phyloP scores from a whole-genome alignment of 2,888 invertebrate genomes.

The Hemicrepidius hirtus region DNA sequence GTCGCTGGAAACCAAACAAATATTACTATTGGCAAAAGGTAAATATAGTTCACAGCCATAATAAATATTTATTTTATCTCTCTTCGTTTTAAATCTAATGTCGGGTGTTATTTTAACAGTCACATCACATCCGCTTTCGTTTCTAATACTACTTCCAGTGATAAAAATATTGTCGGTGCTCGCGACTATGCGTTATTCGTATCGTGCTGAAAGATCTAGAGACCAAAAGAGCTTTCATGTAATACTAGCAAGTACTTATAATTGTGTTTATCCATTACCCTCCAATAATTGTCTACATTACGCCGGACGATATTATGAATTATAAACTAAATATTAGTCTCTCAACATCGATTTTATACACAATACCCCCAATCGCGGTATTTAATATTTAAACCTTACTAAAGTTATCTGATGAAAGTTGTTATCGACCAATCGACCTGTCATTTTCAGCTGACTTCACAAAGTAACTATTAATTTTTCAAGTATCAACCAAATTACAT shows the following conservation, averaged over 20 bases:
- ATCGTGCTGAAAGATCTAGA: constrained; percentile 18
- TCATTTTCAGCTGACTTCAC: constrained; percentile 22
- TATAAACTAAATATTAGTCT: neutral
- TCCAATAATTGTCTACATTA: constrained; percentile 9
- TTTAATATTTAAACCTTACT: constrained; percentile 8
- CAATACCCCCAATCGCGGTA: neutral
- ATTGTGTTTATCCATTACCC: constrained; percentile 19
- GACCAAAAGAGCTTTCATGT: neutral
- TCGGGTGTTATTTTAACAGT: constrained; percentile 2
- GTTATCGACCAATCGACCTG: constrained; percentile 22
- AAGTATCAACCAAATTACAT: neutral
- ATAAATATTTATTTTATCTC: neutral
- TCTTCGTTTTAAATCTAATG: constrained; percentile 17
- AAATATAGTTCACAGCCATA: constrained; percentile 42
- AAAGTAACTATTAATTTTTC: constrained; percentile 6
- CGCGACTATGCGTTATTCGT: neutral
- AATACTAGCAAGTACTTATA: neutral
- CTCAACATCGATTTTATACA: neutral
- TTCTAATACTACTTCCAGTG: constrained; percentile 8
- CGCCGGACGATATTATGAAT: neutral
- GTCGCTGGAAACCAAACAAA: constrained; percentile 64
- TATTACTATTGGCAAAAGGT: constrained; percentile 63
- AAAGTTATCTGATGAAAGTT: constrained; percentile 11
- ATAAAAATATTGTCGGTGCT: constrained; percentile 9
- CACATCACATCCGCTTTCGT: constrained; percentile 16